phyloP scores from a whole-genome alignment of 2,888 invertebrate genomes.

The Cosmia pyralina region DNA sequence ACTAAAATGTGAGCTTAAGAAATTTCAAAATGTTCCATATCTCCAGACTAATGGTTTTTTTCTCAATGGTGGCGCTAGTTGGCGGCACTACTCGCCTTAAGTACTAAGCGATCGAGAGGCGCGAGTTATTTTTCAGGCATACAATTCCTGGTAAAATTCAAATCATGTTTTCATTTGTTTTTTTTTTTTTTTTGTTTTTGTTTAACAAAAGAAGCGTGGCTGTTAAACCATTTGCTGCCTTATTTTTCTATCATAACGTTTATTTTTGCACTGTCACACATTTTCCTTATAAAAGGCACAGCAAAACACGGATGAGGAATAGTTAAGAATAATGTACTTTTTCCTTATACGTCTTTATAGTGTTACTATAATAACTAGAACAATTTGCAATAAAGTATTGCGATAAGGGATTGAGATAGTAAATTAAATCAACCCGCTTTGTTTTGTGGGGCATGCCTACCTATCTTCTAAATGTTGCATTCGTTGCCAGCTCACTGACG shows the following conservation, averaged over 20 bases:
- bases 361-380: constrained; percentile 34
- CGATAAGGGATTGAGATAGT: constrained; percentile 6
- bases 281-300: constrained; percentile 32
- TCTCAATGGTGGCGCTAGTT: no score
- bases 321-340: constrained; percentile 37
- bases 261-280: constrained; percentile 45
- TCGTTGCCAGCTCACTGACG: background rate
- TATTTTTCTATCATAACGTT: constrained; percentile 28
- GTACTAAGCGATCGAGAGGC: constrained; percentile 17
- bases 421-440: constrained; percentile 2
- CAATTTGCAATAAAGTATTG: constrained; percentile 42
- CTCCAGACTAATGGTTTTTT: no score
- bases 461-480: background rate
- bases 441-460: background rate
- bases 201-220: constrained; percentile 9
- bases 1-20: no score
- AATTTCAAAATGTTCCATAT: no score
- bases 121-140: background rate
- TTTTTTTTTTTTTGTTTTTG: background rate
- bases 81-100: no score
- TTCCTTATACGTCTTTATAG: constrained; percentile 20
- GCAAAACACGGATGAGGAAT: constrained; percentile 37
- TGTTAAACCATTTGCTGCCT: constrained; percentile 27
- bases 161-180: constrained; percentile 5
- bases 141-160: background rate